A percentile compares a stretch with the other conserved stretches of the same genome.
These are phyloP conservation scores for Catostomus latipinnis DNA, from an alignment of 2,797 vertebrate genomes.

Conservation along the genomic window DNA sequence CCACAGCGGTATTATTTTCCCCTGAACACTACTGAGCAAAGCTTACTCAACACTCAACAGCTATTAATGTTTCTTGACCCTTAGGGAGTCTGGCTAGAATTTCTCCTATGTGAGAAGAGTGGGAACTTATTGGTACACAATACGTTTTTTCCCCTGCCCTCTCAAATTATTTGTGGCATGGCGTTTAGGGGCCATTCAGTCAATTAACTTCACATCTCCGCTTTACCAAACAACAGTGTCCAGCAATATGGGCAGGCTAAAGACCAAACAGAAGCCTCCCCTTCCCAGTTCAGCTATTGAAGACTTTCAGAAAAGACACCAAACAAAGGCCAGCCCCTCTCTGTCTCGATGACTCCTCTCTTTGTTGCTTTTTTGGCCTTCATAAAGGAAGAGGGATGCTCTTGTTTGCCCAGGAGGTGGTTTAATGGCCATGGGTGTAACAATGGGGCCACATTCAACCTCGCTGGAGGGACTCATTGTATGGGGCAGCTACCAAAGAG, in stretches of 20 bases:
- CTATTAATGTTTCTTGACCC: constrained; percentile 67
- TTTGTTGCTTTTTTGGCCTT: constrained; percentile 87
- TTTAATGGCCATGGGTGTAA: constrained; percentile 90
- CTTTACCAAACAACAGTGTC: constrained; percentile 93
- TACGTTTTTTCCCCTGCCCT: constrained; percentile 68
- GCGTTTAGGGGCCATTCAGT: constrained; percentile 83
- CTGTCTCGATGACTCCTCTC: constrained; percentile 88
- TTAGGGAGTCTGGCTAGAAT: constrained; percentile 49
- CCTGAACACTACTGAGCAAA: constrained; percentile 34
- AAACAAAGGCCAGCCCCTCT: constrained; percentile 93
- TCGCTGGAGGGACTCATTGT: constrained; percentile 89
- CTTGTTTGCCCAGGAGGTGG: constrained; percentile 94
- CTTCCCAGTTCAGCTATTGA: constrained; percentile 90
- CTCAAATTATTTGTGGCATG: constrained; percentile 71
- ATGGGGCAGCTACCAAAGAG: constrained; percentile 83
- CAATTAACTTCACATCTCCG: constrained; percentile 99
- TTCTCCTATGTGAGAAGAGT: constrained; percentile 61
- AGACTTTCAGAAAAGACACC: constrained; percentile 88
- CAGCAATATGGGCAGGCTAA: constrained; percentile 86
- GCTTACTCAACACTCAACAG: constrained; percentile 13
- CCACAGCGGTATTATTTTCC: constrained; percentile 3
- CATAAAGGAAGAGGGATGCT: constrained; percentile 94
- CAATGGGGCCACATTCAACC: constrained; percentile 92
- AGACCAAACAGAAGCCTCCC: constrained; percentile 93
- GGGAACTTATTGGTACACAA: constrained; percentile 68